Conservation (phyloP, 2,113 vertebrate genomes). For the Heterotilapia buettikoferi region DNA sequence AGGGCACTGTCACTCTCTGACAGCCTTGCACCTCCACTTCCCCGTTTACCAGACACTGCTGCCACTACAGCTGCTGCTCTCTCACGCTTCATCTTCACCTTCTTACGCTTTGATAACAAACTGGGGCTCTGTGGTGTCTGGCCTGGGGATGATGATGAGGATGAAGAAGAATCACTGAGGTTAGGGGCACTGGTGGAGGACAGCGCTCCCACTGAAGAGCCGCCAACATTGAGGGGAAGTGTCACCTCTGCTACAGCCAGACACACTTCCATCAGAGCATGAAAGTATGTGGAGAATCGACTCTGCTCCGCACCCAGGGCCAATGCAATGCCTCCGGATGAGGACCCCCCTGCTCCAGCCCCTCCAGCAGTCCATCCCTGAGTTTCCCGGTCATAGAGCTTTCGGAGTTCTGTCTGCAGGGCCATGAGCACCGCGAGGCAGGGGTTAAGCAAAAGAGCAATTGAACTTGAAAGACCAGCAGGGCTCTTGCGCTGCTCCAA, state of each 20-base stretch:
- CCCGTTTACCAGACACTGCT: conserved; percentile 76
- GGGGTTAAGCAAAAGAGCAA: conserved; percentile 91
- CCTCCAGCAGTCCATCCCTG: conserved; percentile 84
- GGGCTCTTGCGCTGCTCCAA: conserved; percentile 88
- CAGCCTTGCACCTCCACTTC: conserved; percentile 56
- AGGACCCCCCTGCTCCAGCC: conserved; percentile 52
- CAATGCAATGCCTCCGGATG: conserved; percentile 67
- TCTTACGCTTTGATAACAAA: conserved; percentile 93
- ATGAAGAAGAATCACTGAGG: conserved; percentile 93
- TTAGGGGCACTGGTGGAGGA: conserved; percentile 84
- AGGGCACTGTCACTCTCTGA: conserved; percentile 78
- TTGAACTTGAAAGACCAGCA: conserved; percentile 83
- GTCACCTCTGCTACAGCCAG: conserved; percentile 94
- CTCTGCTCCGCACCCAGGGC: conserved; percentile 80
- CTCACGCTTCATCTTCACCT: conserved; percentile 98
- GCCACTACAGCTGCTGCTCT: conserved; percentile 76
- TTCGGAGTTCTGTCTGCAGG: conserved; percentile 91
- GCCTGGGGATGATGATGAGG: conserved; percentile 91
- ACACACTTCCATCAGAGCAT: conserved; percentile 94
- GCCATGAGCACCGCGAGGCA: conserved; percentile 95
- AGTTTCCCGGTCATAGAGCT: conserved; percentile 91
- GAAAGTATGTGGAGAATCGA: conserved; percentile 94
- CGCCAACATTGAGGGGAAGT: conserved; percentile 84
- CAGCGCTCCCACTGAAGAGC: conserved; percentile 79
- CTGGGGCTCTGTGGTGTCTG: conserved; percentile 96